Conservation (phyloP, 2,888 invertebrate genomes). For the Stegophylla sp. region DNA sequence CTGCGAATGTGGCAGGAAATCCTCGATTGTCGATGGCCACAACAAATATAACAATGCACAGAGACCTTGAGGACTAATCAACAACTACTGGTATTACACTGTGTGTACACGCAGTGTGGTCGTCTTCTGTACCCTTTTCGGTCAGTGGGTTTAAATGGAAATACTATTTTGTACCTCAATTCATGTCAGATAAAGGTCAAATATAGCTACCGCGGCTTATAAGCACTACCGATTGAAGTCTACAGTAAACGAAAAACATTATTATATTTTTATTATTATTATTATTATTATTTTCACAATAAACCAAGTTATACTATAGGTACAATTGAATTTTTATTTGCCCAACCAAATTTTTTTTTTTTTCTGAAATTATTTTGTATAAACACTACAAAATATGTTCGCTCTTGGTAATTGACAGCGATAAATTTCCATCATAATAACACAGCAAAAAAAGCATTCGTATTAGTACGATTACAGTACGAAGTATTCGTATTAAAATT, state of each 20-base stretch:
- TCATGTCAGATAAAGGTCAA: slow-evolving; percentile 41
- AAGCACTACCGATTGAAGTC: slow-evolving; percentile 19
- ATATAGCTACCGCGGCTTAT: slow-evolving; percentile 25
- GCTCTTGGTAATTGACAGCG: neutral
- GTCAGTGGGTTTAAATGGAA: slow-evolving; percentile 32
- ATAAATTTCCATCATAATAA: neutral
- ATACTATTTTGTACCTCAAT: slow-evolving; percentile 44
- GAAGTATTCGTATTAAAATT: too few relatives aligned
- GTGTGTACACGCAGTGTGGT: slow-evolving; percentile 8
- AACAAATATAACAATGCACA: slow-evolving; percentile 7
- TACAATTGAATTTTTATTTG: slow-evolving; percentile 25
- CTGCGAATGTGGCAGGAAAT: slow-evolving; percentile 14
- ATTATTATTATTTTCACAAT: neutral
- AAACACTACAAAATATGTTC: neutral
- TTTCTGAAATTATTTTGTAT: neutral
- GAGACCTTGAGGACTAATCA: slow-evolving; percentile 20
- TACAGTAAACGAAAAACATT: slow-evolving; percentile 2
- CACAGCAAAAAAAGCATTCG: too few relatives aligned
- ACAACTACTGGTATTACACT: slow-evolving; percentile 52
- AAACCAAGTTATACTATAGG: neutral
- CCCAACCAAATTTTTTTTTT: slow-evolving; percentile 1
- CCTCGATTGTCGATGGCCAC: neutral
- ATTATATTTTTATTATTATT: slow-evolving; percentile 6
- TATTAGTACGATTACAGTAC: too few relatives aligned
- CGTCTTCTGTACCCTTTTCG: slow-evolving; percentile 5